Evolutionary conservation across 2,113 vertebrate genomes (phyloP).

Genomic region (Tor tambroides): DNA sequence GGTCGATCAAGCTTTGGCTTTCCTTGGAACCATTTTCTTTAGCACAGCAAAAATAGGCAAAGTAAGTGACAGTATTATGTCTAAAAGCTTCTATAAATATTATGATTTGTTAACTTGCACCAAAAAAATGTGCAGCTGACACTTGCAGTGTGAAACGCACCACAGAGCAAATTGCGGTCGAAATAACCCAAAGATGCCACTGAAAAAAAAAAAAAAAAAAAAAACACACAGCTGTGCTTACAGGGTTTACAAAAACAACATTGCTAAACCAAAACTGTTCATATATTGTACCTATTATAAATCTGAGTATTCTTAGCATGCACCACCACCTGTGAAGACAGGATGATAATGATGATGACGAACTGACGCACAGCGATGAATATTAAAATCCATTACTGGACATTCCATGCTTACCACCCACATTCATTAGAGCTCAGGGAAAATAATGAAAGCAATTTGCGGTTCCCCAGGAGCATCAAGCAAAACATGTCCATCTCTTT

Average conservation of each 20-base stretch:
- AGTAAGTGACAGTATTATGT: neutral
- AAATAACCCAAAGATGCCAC: neutral
- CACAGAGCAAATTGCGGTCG: neutral
- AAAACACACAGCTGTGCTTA: neutral
- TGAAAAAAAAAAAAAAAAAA: neutral
- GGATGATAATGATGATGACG: neutral
- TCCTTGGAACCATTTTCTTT: neutral
- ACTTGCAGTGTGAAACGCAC: neutral
- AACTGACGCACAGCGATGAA: neutral
- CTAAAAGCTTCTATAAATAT: neutral
- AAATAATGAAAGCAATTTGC: constrained; percentile 42
- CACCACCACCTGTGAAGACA: neutral
- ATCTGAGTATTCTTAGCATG: neutral
- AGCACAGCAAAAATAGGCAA: neutral
- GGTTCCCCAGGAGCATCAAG: constrained; percentile 4
- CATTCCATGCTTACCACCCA: constrained; percentile 3
- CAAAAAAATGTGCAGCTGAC: neutral
- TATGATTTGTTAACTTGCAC: neutral
- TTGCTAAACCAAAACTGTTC: neutral
- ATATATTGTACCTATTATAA: neutral
- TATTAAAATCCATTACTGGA: constrained; percentile 44
- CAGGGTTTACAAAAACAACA: neutral
- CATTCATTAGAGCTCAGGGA: constrained; percentile 13
- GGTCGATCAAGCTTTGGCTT: neutral
- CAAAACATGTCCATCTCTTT: constrained; percentile 26